Percentiles rank a stretch among this genome's conserved stretches.
Evolutionary conservation across 1,140 invertebrate genomes (phyloP).

Genomic region (Stegodyphus mimosarum): DNA sequence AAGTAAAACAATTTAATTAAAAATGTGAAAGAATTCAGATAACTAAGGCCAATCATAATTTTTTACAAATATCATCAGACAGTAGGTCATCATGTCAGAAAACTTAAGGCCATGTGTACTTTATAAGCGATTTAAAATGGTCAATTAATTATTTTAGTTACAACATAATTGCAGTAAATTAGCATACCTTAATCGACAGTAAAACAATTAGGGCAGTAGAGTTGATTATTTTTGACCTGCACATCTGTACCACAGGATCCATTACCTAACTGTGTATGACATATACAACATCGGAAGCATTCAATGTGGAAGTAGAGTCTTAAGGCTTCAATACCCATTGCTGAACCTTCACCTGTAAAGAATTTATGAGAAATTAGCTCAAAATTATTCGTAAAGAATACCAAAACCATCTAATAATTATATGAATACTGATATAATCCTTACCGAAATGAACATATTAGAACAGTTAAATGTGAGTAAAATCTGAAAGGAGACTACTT

Average conservation of each 20-base stretch:
- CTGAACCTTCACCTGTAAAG: conserved; percentile 86
- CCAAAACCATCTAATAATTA: no score
- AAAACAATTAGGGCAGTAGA: conserved; percentile 97
- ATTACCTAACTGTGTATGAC: conserved; percentile 88
- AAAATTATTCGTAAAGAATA: no score
- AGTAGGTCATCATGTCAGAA: not conserved
- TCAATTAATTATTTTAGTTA: not conserved
- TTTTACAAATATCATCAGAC: not conserved
- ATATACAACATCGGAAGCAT: conserved; percentile 96
- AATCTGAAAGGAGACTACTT: no score
- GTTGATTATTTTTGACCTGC: conserved; percentile 87
- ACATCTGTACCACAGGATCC: conserved; percentile 93
- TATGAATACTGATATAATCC: no score
- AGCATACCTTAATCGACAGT: conserved; percentile 87
- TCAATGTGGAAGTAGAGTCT: conserved; percentile 95
- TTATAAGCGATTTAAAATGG: not conserved
- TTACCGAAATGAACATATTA: no score
- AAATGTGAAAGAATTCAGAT: no score
- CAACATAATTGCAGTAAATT: not conserved
- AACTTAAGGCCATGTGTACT: not conserved
- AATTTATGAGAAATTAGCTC: not conserved
- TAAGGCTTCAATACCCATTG: conserved; percentile 96
- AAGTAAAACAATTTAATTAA: no score
- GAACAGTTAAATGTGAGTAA: no score
- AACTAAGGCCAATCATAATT: no score